phyloP scores from a whole-genome alignment of 2,113 vertebrate species.

The Delphinus delphis region DNA sequence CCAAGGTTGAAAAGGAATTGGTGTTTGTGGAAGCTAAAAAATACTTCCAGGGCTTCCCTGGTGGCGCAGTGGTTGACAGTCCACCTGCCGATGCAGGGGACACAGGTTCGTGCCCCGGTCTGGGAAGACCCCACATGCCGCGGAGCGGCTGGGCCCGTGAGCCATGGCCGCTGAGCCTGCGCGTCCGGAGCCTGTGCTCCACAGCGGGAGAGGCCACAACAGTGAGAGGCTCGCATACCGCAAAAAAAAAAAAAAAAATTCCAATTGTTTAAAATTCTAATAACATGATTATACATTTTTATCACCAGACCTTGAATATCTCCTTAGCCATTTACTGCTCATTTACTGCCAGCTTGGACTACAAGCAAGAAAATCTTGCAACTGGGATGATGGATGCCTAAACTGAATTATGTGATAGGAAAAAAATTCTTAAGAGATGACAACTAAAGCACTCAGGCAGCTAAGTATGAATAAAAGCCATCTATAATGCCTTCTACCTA shows the following conservation, averaged over 20 bases:
- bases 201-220: too few relatives aligned
- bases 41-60: background rate
- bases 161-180: too few relatives aligned
- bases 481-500: conserved; percentile 27
- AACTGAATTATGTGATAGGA: background rate
- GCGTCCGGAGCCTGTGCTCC: too few relatives aligned
- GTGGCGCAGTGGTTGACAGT: too few relatives aligned
- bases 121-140: too few relatives aligned
- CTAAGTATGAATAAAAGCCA: conserved; percentile 56
- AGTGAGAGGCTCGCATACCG: too few relatives aligned
- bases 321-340: background rate
- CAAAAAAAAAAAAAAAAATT: background rate
- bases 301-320: background rate
- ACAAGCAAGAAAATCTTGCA: background rate
- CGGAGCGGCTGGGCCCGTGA: too few relatives aligned
- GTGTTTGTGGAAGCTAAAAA: background rate
- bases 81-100: too few relatives aligned
- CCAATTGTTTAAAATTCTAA: background rate
- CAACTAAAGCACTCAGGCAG: background rate
- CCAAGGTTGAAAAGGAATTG: background rate
- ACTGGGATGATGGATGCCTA: background rate
- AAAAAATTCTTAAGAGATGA: conserved; percentile 56
- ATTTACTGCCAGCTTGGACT: background rate
- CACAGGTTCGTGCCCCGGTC: too few relatives aligned
- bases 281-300: background rate